Percentiles rank a stretch among this genome's conserved stretches.
Conservation (phyloP, 2,888 invertebrate genomes). For the Venusia cambrica region DNA sequence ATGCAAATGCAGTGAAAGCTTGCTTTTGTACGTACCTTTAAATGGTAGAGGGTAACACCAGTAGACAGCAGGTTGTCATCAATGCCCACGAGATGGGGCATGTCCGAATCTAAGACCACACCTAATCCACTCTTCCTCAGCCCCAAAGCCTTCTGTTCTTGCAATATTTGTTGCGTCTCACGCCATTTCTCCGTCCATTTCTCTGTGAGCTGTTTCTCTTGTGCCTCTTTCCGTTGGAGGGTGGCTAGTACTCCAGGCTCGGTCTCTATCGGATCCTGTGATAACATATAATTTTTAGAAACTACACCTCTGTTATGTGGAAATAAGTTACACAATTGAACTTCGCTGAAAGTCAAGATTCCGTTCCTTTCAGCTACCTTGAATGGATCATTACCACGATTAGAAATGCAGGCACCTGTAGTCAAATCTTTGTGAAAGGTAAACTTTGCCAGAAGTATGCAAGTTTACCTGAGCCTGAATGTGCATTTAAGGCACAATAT, state of each 20-base stretch:
- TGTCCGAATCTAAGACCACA: conserved; percentile 93
- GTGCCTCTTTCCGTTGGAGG: conserved; percentile 93
- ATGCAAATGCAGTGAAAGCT: too few species aligned
- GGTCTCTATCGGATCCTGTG: conserved; percentile 76
- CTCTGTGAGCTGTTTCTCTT: conserved; percentile 93
- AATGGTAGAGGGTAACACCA: conserved; percentile 94
- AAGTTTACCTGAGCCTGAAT: too few species aligned
- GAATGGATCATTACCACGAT: too few species aligned
- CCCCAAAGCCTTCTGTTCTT: conserved; percentile 93
- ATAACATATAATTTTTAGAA: too few species aligned
- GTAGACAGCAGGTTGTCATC: conserved; percentile 95
- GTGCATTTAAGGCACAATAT: too few species aligned
- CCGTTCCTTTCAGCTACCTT: too few species aligned
- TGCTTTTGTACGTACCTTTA: conserved; percentile 87
- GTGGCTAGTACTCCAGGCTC: conserved; percentile 88
- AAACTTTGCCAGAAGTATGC: too few species aligned
- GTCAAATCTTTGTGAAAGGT: too few species aligned
- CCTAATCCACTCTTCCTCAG: conserved; percentile 93
- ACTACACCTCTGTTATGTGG: too few species aligned
- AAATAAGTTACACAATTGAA: too few species aligned
- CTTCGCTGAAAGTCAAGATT: too few species aligned
- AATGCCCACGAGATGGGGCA: conserved; percentile 95
- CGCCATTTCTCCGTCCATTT: conserved; percentile 97
- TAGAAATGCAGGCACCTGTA: too few species aligned
- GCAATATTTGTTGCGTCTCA: conserved; percentile 92